Percentiles rank a stretch among this genome's conserved stretches.
Conservation (phyloP, 2,113 vertebrate species). For the Oncorhynchus gorbuscha region DNA sequence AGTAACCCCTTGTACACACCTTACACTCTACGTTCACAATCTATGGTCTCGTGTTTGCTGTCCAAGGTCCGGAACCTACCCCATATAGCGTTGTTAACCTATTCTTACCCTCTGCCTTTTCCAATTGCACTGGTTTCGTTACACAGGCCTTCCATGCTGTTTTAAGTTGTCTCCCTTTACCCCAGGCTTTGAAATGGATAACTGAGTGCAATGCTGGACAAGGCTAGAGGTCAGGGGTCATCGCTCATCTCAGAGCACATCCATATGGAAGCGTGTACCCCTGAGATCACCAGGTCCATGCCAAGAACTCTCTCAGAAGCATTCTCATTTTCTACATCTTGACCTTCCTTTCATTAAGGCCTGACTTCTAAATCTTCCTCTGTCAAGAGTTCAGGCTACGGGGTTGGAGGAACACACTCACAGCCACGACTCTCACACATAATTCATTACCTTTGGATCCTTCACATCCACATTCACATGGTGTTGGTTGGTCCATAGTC, state of each 20-base stretch:
- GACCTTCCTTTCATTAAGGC: slow-evolving; percentile 55
- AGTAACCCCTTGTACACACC: background rate
- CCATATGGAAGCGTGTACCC: slow-evolving; percentile 27
- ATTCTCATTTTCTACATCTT: slow-evolving; percentile 30
- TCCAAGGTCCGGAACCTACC: slow-evolving; percentile 44
- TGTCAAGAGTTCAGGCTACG: slow-evolving; percentile 12
- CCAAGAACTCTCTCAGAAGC: slow-evolving; percentile 22
- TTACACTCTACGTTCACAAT: background rate
- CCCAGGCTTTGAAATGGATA: slow-evolving; percentile 13
- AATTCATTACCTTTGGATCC: background rate
- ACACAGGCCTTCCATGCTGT: background rate
- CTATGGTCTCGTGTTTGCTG: slow-evolving; percentile 3
- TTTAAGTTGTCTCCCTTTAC: slow-evolving; percentile 11
- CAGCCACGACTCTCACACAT: slow-evolving; percentile 33
- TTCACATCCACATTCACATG: background rate
- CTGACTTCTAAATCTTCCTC: slow-evolving; percentile 37
- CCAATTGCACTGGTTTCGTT: background rate
- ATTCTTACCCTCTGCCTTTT: background rate
- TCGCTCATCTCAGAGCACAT: slow-evolving; percentile 49
- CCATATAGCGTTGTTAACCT: background rate
- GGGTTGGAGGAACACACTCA: slow-evolving; percentile 15
- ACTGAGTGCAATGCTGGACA: slow-evolving; percentile 2
- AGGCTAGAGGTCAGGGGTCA: slow-evolving; percentile 31
- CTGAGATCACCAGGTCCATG: slow-evolving; percentile 24
- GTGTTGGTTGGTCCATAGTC: background rate